phyloP scores from a whole-genome alignment of 35 echinoderm and acorn worm species.

The Chiridota heheva region DNA sequence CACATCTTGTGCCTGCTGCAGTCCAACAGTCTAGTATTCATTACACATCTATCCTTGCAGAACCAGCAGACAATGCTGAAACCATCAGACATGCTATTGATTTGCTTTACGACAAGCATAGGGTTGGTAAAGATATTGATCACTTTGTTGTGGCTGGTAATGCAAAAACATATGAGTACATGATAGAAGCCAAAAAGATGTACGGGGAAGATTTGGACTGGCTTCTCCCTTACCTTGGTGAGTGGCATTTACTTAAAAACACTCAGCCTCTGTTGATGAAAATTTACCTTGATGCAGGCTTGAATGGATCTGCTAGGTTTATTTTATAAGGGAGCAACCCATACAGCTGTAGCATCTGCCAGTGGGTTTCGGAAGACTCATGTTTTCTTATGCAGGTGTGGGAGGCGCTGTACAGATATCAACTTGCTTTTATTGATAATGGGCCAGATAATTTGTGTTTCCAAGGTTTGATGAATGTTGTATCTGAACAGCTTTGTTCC shows the following conservation, averaged over 20 bases:
- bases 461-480: not conserved
- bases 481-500: not conserved
- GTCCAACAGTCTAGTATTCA: constrained; percentile 15
- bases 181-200: constrained; percentile 5
- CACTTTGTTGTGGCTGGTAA: constrained; percentile 39
- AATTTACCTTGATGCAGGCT: constrained; percentile 32
- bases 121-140: not conserved
- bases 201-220: constrained; percentile 37
- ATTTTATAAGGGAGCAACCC: constrained; percentile 13
- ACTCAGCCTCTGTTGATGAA: constrained; percentile 35
- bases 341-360: constrained; percentile 4
- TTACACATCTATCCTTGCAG: constrained; percentile 19
- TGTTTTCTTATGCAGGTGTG: constrained; percentile 36
- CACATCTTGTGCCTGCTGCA: not conserved
- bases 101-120: constrained; percentile 33
- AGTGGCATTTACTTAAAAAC: constrained; percentile 66
- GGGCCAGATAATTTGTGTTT: not conserved
- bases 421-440: not conserved
- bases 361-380: constrained; percentile 27
- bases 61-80: constrained; percentile 34
- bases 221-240: constrained; percentile 39
- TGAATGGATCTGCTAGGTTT: constrained; percentile 4
- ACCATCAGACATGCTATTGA: constrained; percentile 39
- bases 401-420: constrained; percentile 39
- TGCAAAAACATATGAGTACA: constrained; percentile 36